Evolutionary conservation across 2,797 vertebrate genomes (phyloP).

Genomic region (Halcyon badia): DNA sequence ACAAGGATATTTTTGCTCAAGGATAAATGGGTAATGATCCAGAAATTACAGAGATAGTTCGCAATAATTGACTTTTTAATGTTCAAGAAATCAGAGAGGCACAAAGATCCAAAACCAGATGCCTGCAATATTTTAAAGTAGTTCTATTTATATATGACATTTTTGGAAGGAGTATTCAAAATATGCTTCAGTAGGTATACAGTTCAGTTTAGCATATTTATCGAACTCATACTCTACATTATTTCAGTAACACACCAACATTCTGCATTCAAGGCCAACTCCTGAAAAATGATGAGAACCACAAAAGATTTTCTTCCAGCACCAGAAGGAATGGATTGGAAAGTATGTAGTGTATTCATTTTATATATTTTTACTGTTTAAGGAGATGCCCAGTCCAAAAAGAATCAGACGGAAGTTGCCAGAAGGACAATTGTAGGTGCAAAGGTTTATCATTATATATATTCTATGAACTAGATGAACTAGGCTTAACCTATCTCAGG

Average conservation of each 20-base stretch:
- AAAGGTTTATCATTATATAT: not conserved
- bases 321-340: not conserved
- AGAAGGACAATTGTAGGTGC: not conserved
- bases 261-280: not conserved
- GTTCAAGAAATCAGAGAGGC: not conserved
- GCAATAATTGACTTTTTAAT: conserved; percentile 17
- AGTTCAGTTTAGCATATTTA: not conserved
- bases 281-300: not conserved
- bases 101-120: not conserved
- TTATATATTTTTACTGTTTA: not conserved
- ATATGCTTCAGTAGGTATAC: not conserved
- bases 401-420: not conserved
- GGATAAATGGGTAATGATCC: conserved; percentile 30
- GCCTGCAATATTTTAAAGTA: not conserved
- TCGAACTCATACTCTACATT: not conserved
- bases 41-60: conserved; percentile 1
- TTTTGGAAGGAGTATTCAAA: not conserved
- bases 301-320: not conserved
- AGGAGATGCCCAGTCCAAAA: not conserved
- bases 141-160: conserved; percentile 20
- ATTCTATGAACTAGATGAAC: not conserved
- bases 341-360: not conserved
- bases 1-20: conserved; percentile 7
- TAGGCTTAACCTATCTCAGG: not conserved
- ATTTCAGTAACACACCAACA: not conserved